These are phyloP conservation scores for Andrena camellia DNA, from an alignment of 2,888 invertebrate species.

Conservation along the genomic window DNA sequence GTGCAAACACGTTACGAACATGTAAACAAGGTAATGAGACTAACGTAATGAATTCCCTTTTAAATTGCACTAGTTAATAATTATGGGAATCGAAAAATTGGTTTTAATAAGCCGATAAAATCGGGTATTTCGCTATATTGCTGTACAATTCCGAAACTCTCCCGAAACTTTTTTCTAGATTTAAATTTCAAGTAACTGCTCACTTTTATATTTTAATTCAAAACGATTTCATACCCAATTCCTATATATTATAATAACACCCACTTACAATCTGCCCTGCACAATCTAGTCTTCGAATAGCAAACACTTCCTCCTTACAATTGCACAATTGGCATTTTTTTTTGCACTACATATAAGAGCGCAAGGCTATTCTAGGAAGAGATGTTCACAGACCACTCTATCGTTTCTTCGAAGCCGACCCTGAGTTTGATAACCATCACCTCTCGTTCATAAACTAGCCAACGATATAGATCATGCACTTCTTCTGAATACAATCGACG, in stretches of 20 bases:
- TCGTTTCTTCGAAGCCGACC: slow-evolving; percentile 60
- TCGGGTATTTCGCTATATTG: no score
- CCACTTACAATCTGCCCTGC: not conserved
- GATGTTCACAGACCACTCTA: slow-evolving; percentile 42
- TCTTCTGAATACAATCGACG: slow-evolving; percentile 32
- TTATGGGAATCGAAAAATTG: no score
- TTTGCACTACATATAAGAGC: not conserved
- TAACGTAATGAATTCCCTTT: no score
- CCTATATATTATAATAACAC: slow-evolving; percentile 8
- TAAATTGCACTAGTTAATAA: no score
- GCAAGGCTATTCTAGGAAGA: slow-evolving; percentile 34
- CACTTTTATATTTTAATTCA: not conserved
- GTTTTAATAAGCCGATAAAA: no score
- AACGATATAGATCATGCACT: slow-evolving; percentile 19
- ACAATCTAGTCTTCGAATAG: not conserved
- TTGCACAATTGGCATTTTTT: slow-evolving; percentile 8
- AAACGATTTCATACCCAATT: not conserved
- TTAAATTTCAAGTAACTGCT: no score
- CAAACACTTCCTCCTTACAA: not conserved
- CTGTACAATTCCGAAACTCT: no score
- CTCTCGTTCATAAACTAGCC: slow-evolving; percentile 27
- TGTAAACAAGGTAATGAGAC: no score
- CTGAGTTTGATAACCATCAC: slow-evolving; percentile 47
- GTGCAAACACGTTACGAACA: no score
- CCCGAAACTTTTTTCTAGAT: no score